phyloP scores from a whole-genome alignment of 2,888 invertebrate genomes.

The Orthosia gracilis region DNA sequence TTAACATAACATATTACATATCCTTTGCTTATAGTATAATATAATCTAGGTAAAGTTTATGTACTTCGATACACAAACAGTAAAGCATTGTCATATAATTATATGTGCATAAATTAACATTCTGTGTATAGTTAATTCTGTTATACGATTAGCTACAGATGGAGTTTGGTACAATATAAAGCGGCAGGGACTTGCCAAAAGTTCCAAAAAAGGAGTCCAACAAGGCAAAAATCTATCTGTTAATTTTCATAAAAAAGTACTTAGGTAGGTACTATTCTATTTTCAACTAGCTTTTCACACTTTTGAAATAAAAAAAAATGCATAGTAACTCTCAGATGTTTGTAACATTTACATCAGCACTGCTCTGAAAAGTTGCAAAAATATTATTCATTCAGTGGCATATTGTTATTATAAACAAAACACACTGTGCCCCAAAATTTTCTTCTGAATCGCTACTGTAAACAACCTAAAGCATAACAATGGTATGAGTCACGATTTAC shows the following conservation, averaged over 20 bases:
- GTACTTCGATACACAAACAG: conserved; percentile 50
- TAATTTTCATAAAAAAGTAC: too few species aligned
- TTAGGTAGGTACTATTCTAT: too few species aligned
- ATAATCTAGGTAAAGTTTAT: conserved; percentile 32
- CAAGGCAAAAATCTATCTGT: too few species aligned
- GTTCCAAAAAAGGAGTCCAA: neutral
- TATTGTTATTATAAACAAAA: neutral
- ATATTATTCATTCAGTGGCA: too few species aligned
- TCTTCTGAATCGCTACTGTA: neutral
- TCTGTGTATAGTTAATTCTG: conserved; percentile 60
- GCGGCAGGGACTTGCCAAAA: conserved; percentile 10
- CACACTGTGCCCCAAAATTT: neutral
- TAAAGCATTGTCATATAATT: conserved; percentile 66
- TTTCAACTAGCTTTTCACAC: too few species aligned
- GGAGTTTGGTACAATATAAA: conserved; percentile 11
- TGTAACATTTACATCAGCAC: too few species aligned
- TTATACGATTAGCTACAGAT: conserved; percentile 51
- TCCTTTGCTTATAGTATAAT: conserved; percentile 7
- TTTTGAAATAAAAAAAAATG: too few species aligned
- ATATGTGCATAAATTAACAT: conserved; percentile 66
- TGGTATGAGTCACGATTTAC: too few species aligned
- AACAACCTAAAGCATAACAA: neutral
- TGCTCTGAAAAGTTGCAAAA: too few species aligned
- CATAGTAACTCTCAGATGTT: too few species aligned
- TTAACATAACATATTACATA: conserved; percentile 7